Evolutionary conservation across 2,113 vertebrate genomes (phyloP).

Genomic region (Pelodiscus sinensis): DNA sequence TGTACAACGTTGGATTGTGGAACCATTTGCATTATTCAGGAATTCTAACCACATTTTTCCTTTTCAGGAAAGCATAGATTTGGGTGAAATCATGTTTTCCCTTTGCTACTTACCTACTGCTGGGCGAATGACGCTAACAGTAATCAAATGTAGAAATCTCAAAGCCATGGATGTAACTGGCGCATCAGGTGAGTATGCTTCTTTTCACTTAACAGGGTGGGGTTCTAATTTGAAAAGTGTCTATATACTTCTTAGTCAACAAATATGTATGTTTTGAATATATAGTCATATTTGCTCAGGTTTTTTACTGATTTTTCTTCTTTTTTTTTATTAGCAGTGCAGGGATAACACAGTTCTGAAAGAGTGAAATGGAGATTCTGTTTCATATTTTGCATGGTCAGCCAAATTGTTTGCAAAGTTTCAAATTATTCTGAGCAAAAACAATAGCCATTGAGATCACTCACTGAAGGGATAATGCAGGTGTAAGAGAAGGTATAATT

Average conservation of each 20-base stretch:
- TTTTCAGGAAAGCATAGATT: slow-evolving; percentile 93
- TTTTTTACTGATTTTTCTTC: neutral
- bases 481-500: neutral
- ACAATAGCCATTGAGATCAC: neutral
- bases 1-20: neutral
- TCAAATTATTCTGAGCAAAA: neutral
- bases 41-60: slow-evolving; percentile 39
- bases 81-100: slow-evolving; percentile 99
- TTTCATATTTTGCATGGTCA: neutral
- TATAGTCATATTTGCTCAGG: neutral
- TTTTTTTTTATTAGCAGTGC: neutral
- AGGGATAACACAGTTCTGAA: neutral
- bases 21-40: neutral
- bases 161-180: slow-evolving; percentile 99
- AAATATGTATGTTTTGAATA: neutral
- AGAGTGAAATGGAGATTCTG: neutral
- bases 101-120: slow-evolving; percentile 98
- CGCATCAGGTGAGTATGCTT: slow-evolving; percentile 86
- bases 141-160: slow-evolving; percentile 98
- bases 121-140: slow-evolving; percentile 96
- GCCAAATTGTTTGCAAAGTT: neutral
- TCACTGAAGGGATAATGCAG: neutral
- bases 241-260: fast-evolving
- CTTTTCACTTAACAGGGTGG: neutral
- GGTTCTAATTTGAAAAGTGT: neutral